Evolutionary conservation across 2,113 vertebrate species (phyloP), one percentile per base, ranked within the genome.

Genomic region (Ophiodon elongatus): DNA sequence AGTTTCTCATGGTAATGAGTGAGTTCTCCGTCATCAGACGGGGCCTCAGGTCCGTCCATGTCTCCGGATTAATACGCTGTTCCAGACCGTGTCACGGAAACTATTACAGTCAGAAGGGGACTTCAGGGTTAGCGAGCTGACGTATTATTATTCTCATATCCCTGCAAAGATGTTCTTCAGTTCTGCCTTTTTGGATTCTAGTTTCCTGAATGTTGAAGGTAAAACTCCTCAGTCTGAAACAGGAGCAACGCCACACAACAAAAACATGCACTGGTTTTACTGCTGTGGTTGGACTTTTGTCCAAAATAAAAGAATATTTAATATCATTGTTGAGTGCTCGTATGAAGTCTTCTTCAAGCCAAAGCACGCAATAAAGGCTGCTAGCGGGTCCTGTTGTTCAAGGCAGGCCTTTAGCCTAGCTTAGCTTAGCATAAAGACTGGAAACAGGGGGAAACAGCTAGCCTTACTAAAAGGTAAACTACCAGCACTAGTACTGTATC

Each of bases 41-140:
- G 15, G 33, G 63, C 64, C 45, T 70, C 57, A 11, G 76, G 64
- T 73, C 27, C 5, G 10, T 65, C 25, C 31, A 1, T 4, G 14
- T 54, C 15, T 59, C 67, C 17, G 35, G 35, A 27, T 57, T 67
- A 68, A 60, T 79, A 68, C 68, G 15, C 54, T 35, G 54, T 69
- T n/a, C n/a, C 15, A 27, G 11, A 11, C 1, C 68, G 9, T 64
- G 5, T 33, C 4, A 33, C 0, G 54, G 56, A 43, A 31, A 57
- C 62, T 10, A n/a, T 50, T 47, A 54, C 23, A 14, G 37, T 14
- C 39, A 27, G 14, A 57, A 3, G 45, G 4, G 27, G 65, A 47
- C 65, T 23, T 43, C 19, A 31, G 17, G 52, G 27, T 47, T 13
- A 27, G 17, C 33, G 25, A 35, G 33, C 35, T 39, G 45, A 69